These are phyloP conservation scores for Apodemia hepburni DNA, from an alignment of 2,888 invertebrate genomes.

Conservation along the genomic window DNA sequence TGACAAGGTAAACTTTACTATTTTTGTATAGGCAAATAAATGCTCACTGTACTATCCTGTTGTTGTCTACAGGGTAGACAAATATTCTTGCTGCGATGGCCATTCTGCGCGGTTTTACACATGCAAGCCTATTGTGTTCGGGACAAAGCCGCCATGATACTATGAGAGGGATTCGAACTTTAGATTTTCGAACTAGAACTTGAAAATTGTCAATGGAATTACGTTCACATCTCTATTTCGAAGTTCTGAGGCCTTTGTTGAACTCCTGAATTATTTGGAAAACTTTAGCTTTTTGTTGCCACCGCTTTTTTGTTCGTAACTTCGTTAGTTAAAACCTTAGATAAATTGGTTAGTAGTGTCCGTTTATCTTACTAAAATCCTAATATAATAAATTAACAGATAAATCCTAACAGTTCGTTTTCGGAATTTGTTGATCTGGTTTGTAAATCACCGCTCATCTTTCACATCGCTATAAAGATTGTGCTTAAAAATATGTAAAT, in stretches of 20 bases:
- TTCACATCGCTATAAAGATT: too few species aligned
- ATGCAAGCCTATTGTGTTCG: conserved; percentile 60
- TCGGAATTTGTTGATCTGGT: not conserved
- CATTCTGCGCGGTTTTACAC: conserved; percentile 62
- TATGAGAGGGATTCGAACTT: conserved; percentile 53
- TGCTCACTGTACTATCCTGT: conserved; percentile 7
- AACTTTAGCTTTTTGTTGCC: conserved; percentile 13
- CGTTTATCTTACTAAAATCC: too few species aligned
- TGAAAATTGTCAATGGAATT: conserved; percentile 67
- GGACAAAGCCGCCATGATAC: conserved; percentile 63
- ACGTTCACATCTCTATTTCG: conserved; percentile 50
- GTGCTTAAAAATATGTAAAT: too few species aligned
- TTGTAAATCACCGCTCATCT: conserved; percentile 12
- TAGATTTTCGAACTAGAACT: conserved; percentile 63
- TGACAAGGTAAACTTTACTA: not conserved
- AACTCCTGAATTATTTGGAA: conserved; percentile 23
- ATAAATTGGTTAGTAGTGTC: not conserved
- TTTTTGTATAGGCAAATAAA: not conserved
- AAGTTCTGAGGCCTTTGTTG: conserved; percentile 44
- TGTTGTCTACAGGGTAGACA: conserved; percentile 32
- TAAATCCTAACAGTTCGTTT: too few species aligned
- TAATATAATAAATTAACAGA: too few species aligned
- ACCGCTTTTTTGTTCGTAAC: conserved; percentile 10
- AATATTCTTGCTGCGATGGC: conserved; percentile 50
- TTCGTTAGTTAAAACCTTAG: not conserved